These are phyloP conservation scores for Staurois parvus DNA, from an alignment of 2,797 vertebrate species.

Conservation along the genomic window DNA sequence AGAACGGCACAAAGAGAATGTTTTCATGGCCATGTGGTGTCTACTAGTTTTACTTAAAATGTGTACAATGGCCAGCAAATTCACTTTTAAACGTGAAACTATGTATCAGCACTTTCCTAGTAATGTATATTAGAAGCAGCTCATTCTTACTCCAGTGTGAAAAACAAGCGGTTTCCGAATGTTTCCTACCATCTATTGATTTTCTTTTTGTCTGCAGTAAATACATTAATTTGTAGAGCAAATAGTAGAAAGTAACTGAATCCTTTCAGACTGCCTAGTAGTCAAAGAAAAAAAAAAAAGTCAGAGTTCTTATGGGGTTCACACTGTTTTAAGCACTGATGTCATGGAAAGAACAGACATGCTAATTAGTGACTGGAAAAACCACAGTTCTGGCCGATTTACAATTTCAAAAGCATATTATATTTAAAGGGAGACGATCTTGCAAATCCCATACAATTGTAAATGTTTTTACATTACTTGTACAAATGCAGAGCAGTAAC, in stretches of 20 bases:
- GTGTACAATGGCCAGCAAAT: too few relatives aligned
- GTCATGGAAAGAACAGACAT: constrained; percentile 76
- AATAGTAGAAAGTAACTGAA: constrained; percentile 64
- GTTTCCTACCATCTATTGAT: constrained; percentile 69
- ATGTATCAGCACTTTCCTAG: background rate
- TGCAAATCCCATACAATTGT: too few relatives aligned
- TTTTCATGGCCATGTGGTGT: too few relatives aligned
- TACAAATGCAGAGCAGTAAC: too few relatives aligned
- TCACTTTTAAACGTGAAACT: too few relatives aligned
- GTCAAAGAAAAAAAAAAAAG: constrained; percentile 36
- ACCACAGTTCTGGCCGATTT: constrained; percentile 66
- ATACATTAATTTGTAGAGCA: constrained; percentile 66
- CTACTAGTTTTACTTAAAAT: too few relatives aligned
- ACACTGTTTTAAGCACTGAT: constrained; percentile 68
- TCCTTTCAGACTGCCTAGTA: constrained; percentile 51
- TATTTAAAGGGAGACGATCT: background rate
- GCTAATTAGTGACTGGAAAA: constrained; percentile 65
- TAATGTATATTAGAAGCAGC: background rate
- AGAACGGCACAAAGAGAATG: too few relatives aligned
- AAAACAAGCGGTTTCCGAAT: constrained; percentile 56
- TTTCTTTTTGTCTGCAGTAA: constrained; percentile 60
- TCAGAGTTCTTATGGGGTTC: constrained; percentile 63
- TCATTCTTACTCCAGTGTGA: background rate
- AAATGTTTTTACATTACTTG: too few relatives aligned
- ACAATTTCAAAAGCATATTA: constrained; percentile 67